Evolutionary conservation across 2,888 invertebrate species (phyloP), one percentile per base, ranked within the genome.

Genomic region (Chloroclysta siterata): DNA sequence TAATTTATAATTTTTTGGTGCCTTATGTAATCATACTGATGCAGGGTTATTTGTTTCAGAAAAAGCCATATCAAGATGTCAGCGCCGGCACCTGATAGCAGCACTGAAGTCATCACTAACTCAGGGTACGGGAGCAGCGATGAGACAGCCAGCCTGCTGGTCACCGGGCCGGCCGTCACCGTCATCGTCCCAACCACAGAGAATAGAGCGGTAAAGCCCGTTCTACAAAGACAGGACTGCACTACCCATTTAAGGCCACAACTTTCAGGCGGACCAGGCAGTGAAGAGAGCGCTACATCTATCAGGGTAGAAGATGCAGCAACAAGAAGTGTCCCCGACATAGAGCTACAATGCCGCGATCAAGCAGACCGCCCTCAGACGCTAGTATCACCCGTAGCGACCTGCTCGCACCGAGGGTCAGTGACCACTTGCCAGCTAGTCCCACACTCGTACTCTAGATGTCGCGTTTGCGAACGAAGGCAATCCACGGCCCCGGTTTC

Each of bases 151-250:
- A 96, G 97, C 76, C 94, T 97, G 66, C 93, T 97, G 72, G 95
- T 96, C 69, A 94, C 95, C 69, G 94, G 94, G 60, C 94, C 95
- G 50, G 90, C 94, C 10, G 93, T 94, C 75, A 93, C 92, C 41
- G 89, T 93, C 57, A 90, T 92, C 70, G 89, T 91, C 7, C 90
- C 93, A 48, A 83, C 65, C 50, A 36, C 93, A 57, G 90, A 93
- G 70, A 91, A 89, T 70, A 83, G 89, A 80, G 88, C 94, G 64
- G 94, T 94, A 64, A 97, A 97, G 85, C 97, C 97, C 72, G 96
- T 97, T 69, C 93, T 97, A 72, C 97, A 96, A 93, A 94, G 97
- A 72, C 97, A 97, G 90, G 97, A 97, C 90, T 96, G 97, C 76
- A 97, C 97, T 53, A 97, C 97, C 56, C 95, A 95, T 81, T 94